Base-by-base conservation (phyloP, 2,797 vertebrate genomes). In the Gymnoscopelus microlampas region DNA sequence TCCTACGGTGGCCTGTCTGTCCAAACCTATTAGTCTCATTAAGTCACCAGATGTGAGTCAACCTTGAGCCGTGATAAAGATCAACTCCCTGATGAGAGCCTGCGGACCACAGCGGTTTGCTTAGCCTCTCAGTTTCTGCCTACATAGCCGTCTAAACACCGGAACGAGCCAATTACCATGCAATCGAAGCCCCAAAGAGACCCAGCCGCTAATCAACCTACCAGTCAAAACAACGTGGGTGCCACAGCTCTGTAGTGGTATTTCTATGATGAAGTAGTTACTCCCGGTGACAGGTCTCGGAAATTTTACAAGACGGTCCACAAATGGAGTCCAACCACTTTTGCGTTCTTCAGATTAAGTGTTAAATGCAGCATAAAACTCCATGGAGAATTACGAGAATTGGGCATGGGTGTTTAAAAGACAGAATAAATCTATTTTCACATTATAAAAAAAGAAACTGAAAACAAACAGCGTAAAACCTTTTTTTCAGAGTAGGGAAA, bases 21-120 rank as follows among this genome's bases (percentile, higher is more conserved):
- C 39, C 39, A 44, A 80, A 68, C 60, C 78, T 77, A 81, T 83
- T 83, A 74, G 77, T 79, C 81, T 88, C 81, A 87, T 89, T 87
- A 88, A 74, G 74, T 82, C 74, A 77, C 77, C 80, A 90, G 86
- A 89, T 90, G 87, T 87, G 76, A 87, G 77, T 51, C 79, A 86
- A 70, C 77, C 84, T 80, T 63, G 81, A 78, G 82, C 82, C 78
- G 76, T 80, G 90, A 92, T 91, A 85, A 91, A 71, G 74, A 92
- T 94, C 86, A 84, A 61, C 66, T 76, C 71, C 78, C 83, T 60
- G 47, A 63, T 83, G 83, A 65, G 85, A 86, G 80, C 75, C 69
- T 73, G 80, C 58, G 26, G 76, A 79, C 84, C 76, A 69, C 81
- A 81, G 83, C 74, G 66, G 70, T 89, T 84, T 83, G 70, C 68